phyloP scores from a whole-genome alignment of 2,797 vertebrate species.

The Clarias fuscus region DNA sequence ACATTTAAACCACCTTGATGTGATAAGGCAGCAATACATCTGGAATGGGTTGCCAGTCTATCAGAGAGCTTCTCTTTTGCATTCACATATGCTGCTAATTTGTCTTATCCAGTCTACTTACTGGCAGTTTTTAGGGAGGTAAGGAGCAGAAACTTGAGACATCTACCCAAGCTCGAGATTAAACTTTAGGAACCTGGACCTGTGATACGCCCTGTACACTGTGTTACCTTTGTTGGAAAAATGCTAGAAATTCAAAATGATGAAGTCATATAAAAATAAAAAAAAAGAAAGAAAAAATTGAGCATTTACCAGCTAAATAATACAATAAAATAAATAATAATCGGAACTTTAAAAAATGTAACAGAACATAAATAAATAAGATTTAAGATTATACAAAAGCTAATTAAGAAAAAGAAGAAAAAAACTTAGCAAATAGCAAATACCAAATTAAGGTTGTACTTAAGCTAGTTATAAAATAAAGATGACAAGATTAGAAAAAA shows the following conservation, averaged over 20 bases:
- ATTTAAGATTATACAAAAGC: no score
- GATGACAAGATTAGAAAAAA: no score
- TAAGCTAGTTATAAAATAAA: neutral
- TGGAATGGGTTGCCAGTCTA: neutral
- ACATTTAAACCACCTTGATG: neutral
- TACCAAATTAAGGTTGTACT: no score
- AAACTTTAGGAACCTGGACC: no score
- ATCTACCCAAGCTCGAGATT: neutral
- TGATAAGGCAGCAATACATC: neutral
- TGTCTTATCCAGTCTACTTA: neutral
- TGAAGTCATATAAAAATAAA: neutral
- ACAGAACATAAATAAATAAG: neutral
- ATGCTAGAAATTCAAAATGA: neutral
- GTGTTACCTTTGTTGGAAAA: neutral
- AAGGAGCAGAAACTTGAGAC: neutral
- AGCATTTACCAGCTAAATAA: no score
- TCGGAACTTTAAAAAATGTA: no score
- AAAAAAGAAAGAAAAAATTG: neutral
- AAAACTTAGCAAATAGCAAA: no score
- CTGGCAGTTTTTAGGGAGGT: neutral
- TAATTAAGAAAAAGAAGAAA: no score
- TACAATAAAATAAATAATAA: no score
- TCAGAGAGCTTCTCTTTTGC: neutral
- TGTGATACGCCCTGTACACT: neutral
- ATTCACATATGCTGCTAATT: neutral